These are phyloP conservation scores for Acleris holmiana DNA, from an alignment of 2,888 invertebrate species.

Conservation along the genomic window DNA sequence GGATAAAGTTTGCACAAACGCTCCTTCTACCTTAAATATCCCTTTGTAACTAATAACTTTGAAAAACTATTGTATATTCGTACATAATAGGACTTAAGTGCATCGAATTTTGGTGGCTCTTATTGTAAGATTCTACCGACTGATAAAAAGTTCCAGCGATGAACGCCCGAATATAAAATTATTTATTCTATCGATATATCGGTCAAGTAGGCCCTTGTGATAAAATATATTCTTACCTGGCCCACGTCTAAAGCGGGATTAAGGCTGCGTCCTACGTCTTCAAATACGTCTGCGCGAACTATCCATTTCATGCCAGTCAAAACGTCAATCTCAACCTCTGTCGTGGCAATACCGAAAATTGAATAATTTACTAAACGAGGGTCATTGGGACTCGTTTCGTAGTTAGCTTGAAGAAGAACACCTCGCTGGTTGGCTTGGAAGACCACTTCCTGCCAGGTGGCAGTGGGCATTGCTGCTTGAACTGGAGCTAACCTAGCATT, in stretches of 20 bases:
- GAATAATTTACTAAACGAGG: slow-evolving; percentile 52
- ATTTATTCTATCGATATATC: background rate
- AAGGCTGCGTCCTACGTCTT: slow-evolving; percentile 37
- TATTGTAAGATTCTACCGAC: too few relatives aligned
- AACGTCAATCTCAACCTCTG: slow-evolving; percentile 57
- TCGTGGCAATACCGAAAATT: slow-evolving; percentile 53
- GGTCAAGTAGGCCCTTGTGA: too few relatives aligned
- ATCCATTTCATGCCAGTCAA: slow-evolving; percentile 57
- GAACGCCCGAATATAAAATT: slow-evolving; percentile 37
- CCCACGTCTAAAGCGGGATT: slow-evolving; percentile 37
- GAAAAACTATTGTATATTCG: too few relatives aligned
- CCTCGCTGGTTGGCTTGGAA: slow-evolving; percentile 52
- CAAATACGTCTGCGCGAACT: slow-evolving; percentile 54
- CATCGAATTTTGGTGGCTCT: background rate
- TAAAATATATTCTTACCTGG: slow-evolving; percentile 31
- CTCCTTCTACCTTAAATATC: slow-evolving; percentile 31
- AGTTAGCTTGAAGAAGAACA: slow-evolving; percentile 55
- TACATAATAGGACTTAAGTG: too few relatives aligned
- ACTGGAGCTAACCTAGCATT: slow-evolving; percentile 51
- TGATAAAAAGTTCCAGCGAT: slow-evolving; percentile 38
- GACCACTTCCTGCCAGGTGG: slow-evolving; percentile 53
- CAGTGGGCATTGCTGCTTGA: slow-evolving; percentile 51
- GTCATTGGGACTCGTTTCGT: slow-evolving; percentile 52
- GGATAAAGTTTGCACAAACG: slow-evolving; percentile 45
- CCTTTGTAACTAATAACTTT: too few relatives aligned